Evolutionary conservation across 2,113 vertebrate species (phyloP), one percentile per base, ranked within the genome.

Genomic region (Paralichthys olivaceus): DNA sequence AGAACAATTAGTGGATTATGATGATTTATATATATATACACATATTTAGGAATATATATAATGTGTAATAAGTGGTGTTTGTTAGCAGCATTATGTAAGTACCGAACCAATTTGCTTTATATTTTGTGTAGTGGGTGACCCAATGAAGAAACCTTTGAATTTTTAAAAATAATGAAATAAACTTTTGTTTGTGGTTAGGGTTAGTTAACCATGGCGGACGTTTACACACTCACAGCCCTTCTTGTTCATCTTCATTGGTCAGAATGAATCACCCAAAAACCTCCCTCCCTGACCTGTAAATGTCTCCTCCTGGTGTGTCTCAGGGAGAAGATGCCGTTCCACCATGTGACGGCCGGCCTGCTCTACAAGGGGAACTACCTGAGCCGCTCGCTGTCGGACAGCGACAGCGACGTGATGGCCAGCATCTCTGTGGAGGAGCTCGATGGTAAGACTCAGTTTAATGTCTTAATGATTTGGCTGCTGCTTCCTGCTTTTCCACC

Each of bases 301-400:
- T 6, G 0, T 63, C n/a, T 81, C 59, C 9, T 6, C 40, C 11
- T 69, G 22, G 40, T 15, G n/a, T 62, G 53, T 49, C 29, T 53
- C 82, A 98, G 98, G 96, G 96, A 96, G 93, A 98, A 98, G 95
- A 99, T 99, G 98, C 98, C 98, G 92, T 99, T 99, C 95, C 98
- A 98, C 87, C 97, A 98, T 88, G 97, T 99, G 92, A 98, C 97
- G 73, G 97, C 97, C 69, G 97, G 98, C 79, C 94, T 99, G 93
- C 95, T 99, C 91, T 99, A 99, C 95, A 99, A 99, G 83, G 97
- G 97, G 89, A 98, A 98, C 92, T 99, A 96, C 91, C 94, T 99
- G 94, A 99, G 96, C 93, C 95, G 96, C 66, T 97, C 98, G 0
- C 95, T 99, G 72, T 98, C 97, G 0, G 96, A 98, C 91, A 98